Percentiles rank a stretch among this genome's conserved stretches.
Evolutionary conservation across 2,888 invertebrate species (phyloP).

Genomic region (Acrobasis suavella): DNA sequence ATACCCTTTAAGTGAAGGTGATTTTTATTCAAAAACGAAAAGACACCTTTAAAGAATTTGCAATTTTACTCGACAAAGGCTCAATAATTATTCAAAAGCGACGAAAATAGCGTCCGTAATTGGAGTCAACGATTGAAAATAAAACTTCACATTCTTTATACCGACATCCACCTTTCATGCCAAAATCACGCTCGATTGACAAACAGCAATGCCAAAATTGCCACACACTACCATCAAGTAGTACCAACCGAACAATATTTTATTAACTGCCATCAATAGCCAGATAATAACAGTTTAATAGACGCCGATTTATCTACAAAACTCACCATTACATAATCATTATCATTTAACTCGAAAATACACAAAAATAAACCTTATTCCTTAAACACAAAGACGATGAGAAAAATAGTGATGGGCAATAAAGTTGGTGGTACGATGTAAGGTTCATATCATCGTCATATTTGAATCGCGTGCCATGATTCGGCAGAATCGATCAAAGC

Average conservation of each 20-base stretch:
- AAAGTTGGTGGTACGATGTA: constrained; percentile 45
- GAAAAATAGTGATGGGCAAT: constrained; percentile 30
- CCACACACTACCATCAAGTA: constrained; percentile 48
- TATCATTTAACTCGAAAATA: constrained; percentile 19
- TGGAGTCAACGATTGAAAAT: constrained; percentile 17
- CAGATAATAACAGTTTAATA: constrained; percentile 78
- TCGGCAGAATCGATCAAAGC: constrained; percentile 77
- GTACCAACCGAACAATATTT: constrained; percentile 67
- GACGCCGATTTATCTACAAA: constrained; percentile 69
- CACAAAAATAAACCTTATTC: constrained; percentile 27
- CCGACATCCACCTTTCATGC: not conserved
- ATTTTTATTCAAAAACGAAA: not conserved
- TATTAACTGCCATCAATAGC: constrained; percentile 72
- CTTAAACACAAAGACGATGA: constrained; percentile 29
- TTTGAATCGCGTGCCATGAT: constrained; percentile 80
- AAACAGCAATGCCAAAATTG: constrained; percentile 45
- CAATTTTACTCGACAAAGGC: not conserved
- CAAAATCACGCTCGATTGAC: constrained; percentile 12
- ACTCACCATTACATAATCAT: constrained; percentile 37
- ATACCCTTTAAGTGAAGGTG: not conserved
- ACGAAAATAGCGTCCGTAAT: constrained; percentile 10
- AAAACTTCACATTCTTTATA: constrained; percentile 3
- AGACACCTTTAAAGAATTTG: not conserved
- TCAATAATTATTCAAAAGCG: constrained; percentile 6
- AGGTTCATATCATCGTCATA: constrained; percentile 78